phyloP scores from a whole-genome alignment of 23 tunicate genomes.

The Corella eumyota region DNA sequence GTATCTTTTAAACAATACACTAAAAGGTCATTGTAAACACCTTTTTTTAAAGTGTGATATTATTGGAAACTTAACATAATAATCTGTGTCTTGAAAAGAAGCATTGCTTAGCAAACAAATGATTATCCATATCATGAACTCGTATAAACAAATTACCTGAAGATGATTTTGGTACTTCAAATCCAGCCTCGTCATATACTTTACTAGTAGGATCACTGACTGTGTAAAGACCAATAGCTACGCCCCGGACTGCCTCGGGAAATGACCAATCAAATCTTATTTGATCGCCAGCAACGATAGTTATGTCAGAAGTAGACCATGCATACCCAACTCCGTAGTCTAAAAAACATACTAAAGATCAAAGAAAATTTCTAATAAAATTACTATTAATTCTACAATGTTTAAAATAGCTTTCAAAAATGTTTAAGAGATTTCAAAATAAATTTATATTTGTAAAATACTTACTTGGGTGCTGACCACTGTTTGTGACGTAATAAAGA shows the following conservation, averaged over 20 bases:
- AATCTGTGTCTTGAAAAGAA: too few relatives aligned
- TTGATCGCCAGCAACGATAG: slow-evolving; percentile 43
- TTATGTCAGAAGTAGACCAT: slow-evolving; percentile 35
- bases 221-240: slow-evolving; percentile 18
- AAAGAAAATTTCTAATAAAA: too few relatives aligned
- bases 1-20: too few relatives aligned
- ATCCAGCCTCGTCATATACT: slow-evolving; percentile 25
- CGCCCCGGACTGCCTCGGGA: slow-evolving; percentile 12
- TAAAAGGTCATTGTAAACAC: neutral
- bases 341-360: slow-evolving; percentile 3
- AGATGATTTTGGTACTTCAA: slow-evolving; percentile 5
- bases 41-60: too few relatives aligned
- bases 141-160: slow-evolving; percentile 16
- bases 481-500: slow-evolving; percentile 37
- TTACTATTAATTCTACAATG: too few relatives aligned
- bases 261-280: slow-evolving; percentile 41
- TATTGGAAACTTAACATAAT: too few relatives aligned
- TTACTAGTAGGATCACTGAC: slow-evolving; percentile 3
- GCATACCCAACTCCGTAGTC: slow-evolving; percentile 61
- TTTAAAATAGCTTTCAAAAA: too few relatives aligned
- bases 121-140: too few relatives aligned
- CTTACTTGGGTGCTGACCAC: slow-evolving; percentile 60
- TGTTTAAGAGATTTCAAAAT: too few relatives aligned
- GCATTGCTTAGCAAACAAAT: too few relatives aligned
- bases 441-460: neutral